Conservation (phyloP, 2,113 vertebrate species). For the Perca fluviatilis region DNA sequence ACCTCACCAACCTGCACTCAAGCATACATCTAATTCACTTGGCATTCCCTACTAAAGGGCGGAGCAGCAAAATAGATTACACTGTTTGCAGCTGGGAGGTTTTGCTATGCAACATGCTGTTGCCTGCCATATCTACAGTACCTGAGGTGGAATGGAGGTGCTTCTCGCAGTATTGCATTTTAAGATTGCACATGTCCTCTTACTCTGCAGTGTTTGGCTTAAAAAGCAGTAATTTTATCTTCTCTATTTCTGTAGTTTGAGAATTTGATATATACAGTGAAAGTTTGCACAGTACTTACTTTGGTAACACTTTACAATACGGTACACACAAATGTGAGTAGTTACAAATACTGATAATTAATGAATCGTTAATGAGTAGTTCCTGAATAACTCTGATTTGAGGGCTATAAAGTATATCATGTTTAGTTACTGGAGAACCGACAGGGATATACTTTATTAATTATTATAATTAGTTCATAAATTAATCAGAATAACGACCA, state of each 20-base stretch:
- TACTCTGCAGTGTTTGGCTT: background rate
- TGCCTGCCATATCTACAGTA: constrained; percentile 11
- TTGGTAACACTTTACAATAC: background rate
- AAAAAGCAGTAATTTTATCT: background rate
- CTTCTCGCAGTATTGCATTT: background rate
- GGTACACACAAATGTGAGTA: background rate
- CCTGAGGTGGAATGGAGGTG: background rate
- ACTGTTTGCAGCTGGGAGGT: constrained; percentile 16
- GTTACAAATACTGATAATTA: background rate
- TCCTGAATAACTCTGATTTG: background rate
- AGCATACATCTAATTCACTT: constrained; percentile 19
- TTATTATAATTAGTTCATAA: background rate
- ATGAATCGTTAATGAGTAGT: background rate
- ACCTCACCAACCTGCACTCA: constrained; percentile 7
- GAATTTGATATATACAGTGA: background rate
- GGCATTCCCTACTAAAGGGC: constrained; percentile 29
- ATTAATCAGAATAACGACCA: background rate
- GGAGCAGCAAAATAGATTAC: constrained; percentile 5
- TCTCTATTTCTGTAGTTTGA: constrained; percentile 3
- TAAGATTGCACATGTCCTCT: background rate
- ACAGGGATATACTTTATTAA: background rate
- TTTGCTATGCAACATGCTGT: constrained; percentile 14
- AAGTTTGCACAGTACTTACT: background rate
- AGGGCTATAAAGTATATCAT: too few species aligned
- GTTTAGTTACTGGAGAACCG: background rate